Evolutionary conservation across 2,113 vertebrate genomes (phyloP).

Genomic region (Forbesichthys agassizii): DNA sequence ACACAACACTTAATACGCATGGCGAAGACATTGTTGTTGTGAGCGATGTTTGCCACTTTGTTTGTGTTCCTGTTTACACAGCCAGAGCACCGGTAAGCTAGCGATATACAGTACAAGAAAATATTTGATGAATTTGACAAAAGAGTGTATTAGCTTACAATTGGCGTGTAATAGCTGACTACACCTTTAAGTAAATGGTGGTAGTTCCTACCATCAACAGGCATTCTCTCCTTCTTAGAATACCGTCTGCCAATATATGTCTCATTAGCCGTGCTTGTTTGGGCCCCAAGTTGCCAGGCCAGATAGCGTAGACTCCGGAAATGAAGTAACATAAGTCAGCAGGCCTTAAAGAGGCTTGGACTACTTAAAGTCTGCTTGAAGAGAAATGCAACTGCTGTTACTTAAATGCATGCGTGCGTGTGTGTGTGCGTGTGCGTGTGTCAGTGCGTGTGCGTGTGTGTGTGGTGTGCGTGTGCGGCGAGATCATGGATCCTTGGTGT

Average conservation of each 20-base stretch:
- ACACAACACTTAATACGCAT: too few relatives aligned
- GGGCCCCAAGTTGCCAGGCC: neutral
- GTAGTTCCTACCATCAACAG: neutral
- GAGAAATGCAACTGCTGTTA: slow-evolving; percentile 10
- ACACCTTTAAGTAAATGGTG: neutral
- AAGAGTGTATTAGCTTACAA: too few relatives aligned
- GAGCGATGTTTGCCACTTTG: too few relatives aligned
- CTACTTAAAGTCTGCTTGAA: neutral
- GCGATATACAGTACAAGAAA: too few relatives aligned
- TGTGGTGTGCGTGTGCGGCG: neutral
- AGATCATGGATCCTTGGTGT: slow-evolving; percentile 25
- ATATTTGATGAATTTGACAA: too few relatives aligned
- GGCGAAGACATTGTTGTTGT: too few relatives aligned
- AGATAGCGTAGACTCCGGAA: neutral
- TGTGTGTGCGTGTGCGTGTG: too few relatives aligned
- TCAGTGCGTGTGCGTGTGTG: too few relatives aligned
- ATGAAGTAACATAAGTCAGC: neutral
- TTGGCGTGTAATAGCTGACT: neutral
- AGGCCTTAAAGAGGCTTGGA: neutral
- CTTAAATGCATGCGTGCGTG: neutral
- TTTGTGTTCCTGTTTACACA: too few relatives aligned
- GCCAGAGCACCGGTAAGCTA: too few relatives aligned
- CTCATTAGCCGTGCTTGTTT: neutral
- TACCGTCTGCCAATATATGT: neutral
- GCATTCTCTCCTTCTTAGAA: neutral